These are phyloP conservation scores for Drosophila nannoptera DNA, from an alignment of 1,140 invertebrate genomes.

Conservation along the genomic window DNA sequence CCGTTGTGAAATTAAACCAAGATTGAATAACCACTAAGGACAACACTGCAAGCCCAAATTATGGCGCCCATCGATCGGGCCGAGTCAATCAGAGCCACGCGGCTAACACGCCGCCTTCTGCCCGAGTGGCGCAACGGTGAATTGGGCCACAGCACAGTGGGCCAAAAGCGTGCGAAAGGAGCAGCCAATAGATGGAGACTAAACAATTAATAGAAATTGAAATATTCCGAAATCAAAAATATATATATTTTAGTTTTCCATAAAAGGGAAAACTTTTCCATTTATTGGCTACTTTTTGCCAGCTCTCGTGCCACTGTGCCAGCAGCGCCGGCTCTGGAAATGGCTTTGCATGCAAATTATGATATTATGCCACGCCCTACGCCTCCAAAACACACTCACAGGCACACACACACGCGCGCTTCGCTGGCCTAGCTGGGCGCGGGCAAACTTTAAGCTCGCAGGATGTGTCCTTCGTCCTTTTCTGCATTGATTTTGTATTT, in stretches of 20 bases:
- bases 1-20: constrained; percentile 51
- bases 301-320: too few relatives aligned
- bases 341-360: constrained; percentile 66
- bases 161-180: neutral
- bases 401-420: constrained; percentile 12
- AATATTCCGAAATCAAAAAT: too few relatives aligned
- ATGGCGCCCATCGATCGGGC: constrained; percentile 49
- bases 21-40: constrained; percentile 65
- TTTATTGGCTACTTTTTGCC: neutral
- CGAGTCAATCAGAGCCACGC: constrained; percentile 29
- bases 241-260: too few relatives aligned
- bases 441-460: constrained; percentile 59
- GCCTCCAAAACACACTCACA: constrained; percentile 19
- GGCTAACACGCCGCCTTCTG: constrained; percentile 4
- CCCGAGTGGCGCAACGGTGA: constrained; percentile 13
- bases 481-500: constrained; percentile 73
- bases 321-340: constrained; percentile 13
- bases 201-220: too few relatives aligned
- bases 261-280: neutral
- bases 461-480: constrained; percentile 62
- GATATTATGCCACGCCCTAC: constrained; percentile 44
- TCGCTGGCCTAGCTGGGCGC: constrained; percentile 18
- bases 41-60: constrained; percentile 50
- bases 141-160: constrained; percentile 23
- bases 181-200: too few relatives aligned